A percentile compares a stretch with the other conserved stretches of the same genome.
Evolutionary conservation across 2,888 invertebrate species (phyloP).

Genomic region (Pomacea canaliculata): DNA sequence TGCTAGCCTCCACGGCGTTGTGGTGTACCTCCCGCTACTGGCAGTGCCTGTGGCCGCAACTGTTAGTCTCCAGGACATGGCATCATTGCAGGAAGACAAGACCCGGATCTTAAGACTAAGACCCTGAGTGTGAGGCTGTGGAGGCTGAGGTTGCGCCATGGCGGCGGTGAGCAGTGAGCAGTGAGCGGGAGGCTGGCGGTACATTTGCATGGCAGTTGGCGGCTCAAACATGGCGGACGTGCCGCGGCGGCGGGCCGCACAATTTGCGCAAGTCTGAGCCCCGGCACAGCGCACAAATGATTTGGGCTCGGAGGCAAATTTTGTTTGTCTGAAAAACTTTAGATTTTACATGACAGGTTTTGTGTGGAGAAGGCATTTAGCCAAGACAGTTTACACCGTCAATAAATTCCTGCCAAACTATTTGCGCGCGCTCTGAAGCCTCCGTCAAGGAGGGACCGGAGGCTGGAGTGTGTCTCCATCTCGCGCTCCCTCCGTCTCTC

Average conservation of each 20-base stretch:
- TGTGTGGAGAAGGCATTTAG: conserved; percentile 24
- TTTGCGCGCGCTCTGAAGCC: conserved; percentile 20
- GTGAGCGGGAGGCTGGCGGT: neutral
- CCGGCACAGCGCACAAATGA: conserved; percentile 32
- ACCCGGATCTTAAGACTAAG: no score
- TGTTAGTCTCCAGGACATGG: no score
- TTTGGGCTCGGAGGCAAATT: conserved; percentile 30
- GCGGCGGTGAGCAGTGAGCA: conserved; percentile 5
- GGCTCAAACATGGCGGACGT: conserved; percentile 29
- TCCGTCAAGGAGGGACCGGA: neutral
- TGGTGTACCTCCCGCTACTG: no score
- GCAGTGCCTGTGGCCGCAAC: no score
- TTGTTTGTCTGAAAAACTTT: conserved; percentile 32
- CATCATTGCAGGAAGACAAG: no score
- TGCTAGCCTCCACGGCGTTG: no score
- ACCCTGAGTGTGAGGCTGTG: no score
- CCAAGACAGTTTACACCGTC: conserved; percentile 29
- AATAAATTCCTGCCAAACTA: conserved; percentile 33
- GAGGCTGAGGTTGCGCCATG: conserved; percentile 12
- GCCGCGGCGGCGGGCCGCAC: conserved; percentile 10
- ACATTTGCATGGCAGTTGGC: conserved; percentile 24
- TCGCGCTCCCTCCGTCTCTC: neutral
- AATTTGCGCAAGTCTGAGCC: conserved; percentile 21
- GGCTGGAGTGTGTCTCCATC: neutral
- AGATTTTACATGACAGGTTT: conserved; percentile 29